These are phyloP conservation scores for Camponotus pennsylvanicus DNA, from an alignment of 1,140 invertebrate genomes.

Conservation along the genomic window DNA sequence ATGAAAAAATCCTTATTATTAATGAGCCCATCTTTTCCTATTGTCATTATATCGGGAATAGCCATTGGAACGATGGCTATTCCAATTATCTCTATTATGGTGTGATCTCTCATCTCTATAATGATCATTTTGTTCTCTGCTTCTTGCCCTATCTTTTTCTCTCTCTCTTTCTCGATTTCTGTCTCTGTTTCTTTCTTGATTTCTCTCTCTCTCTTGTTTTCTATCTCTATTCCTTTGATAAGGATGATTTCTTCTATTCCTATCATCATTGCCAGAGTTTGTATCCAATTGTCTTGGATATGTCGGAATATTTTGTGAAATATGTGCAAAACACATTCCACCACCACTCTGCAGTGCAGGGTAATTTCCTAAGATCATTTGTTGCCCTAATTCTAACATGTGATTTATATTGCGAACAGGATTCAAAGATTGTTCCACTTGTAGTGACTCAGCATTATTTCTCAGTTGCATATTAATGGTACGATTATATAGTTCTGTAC, in stretches of 20 bases:
- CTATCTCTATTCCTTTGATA: conserved; percentile 68
- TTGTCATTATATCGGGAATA: conserved; percentile 52
- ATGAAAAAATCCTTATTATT: conserved; percentile 15
- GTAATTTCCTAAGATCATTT: conserved; percentile 78
- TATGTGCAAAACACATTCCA: conserved; percentile 59
- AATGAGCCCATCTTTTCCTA: conserved; percentile 61
- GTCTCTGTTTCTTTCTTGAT: conserved; percentile 25
- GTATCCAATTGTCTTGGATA: conserved; percentile 64
- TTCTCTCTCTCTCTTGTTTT: conserved; percentile 46
- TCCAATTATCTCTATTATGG: conserved; percentile 54
- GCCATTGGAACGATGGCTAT: conserved; percentile 55
- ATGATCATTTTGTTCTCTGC: conserved; percentile 69
- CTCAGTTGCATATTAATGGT: conserved; percentile 84
- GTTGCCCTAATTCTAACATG: conserved; percentile 76
- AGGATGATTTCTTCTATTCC: conserved; percentile 74
- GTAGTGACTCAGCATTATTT: conserved; percentile 64
- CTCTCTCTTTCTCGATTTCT: conserved; percentile 8
- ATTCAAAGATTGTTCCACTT: conserved; percentile 37
- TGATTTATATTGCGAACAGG: conserved; percentile 57
- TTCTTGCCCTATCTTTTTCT: conserved; percentile 22
- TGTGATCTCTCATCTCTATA: conserved; percentile 69
- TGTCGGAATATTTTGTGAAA: conserved; percentile 46
- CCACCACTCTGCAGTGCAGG: conserved; percentile 42
- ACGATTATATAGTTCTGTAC: conserved; percentile 87
- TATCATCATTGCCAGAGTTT: conserved; percentile 70